A percentile compares a stretch with the other conserved stretches of the same genome.
Evolutionary conservation across 2,113 vertebrate species (phyloP).

Genomic region (Leptobrachium ailaonicum): DNA sequence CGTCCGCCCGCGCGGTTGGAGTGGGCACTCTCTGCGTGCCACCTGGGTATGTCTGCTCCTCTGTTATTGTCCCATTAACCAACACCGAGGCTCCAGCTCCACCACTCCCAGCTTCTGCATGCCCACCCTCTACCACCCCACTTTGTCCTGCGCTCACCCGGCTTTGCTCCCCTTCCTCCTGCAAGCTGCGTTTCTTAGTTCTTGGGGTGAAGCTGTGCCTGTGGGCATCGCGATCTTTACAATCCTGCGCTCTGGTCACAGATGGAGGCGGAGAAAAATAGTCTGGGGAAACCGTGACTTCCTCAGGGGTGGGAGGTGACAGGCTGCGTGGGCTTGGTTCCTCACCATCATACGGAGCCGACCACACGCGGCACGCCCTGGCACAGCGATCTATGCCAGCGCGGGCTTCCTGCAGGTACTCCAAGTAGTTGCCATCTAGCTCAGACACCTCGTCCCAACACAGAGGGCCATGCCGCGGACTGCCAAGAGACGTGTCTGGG

Average conservation of each 20-base stretch:
- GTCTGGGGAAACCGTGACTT: slow-evolving; percentile 65
- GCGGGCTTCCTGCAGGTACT: slow-evolving; percentile 86
- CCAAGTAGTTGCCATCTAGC: slow-evolving; percentile 87
- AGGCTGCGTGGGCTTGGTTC: slow-evolving; percentile 70
- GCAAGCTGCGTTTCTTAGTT: slow-evolving; percentile 87
- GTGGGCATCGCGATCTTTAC: slow-evolving; percentile 6
- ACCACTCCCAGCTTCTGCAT: neutral
- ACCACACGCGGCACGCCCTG: slow-evolving; percentile 88
- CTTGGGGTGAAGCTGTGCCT: slow-evolving; percentile 74
- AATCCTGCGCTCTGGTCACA: neutral
- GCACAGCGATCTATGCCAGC: slow-evolving; percentile 80
- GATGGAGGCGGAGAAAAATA: slow-evolving; percentile 59
- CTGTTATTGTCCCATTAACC: slow-evolving; percentile 17
- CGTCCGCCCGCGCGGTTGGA: slow-evolving; percentile 62
- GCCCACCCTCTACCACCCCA: slow-evolving; percentile 46
- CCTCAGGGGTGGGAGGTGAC: slow-evolving; percentile 59
- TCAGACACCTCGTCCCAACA: slow-evolving; percentile 71
- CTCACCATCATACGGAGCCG: slow-evolving; percentile 90
- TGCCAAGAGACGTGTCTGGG: slow-evolving; percentile 60
- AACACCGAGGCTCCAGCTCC: rapidly evolving
- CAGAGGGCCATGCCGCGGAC: slow-evolving; percentile 69
- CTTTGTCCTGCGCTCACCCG: slow-evolving; percentile 36
- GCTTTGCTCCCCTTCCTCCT: slow-evolving; percentile 64
- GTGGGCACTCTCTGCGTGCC: slow-evolving; percentile 49
- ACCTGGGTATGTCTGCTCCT: slow-evolving; percentile 47